phyloP scores from a whole-genome alignment of 1,140 invertebrate species.

The Papilio xuthus region DNA sequence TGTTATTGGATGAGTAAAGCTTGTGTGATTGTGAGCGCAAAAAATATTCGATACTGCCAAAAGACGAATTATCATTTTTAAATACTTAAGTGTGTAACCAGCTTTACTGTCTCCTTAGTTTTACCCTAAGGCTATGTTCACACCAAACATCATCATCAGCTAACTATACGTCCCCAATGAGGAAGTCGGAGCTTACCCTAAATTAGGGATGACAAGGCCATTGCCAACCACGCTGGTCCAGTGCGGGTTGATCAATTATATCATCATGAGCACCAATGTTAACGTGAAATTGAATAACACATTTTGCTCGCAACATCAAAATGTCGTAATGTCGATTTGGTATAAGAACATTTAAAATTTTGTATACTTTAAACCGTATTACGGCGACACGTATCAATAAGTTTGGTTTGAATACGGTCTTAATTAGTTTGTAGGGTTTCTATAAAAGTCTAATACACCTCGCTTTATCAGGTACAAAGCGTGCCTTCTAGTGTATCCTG shows the following conservation, averaged over 20 bases:
- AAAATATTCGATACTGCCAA: slow-evolving; percentile 77
- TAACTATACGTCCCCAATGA: too few relatives aligned
- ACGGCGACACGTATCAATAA: neutral
- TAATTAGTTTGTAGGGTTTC: slow-evolving; percentile 18
- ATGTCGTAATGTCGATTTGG: too few relatives aligned
- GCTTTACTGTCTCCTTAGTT: slow-evolving; percentile 59
- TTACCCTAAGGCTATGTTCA: slow-evolving; percentile 20
- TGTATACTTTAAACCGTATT: too few relatives aligned
- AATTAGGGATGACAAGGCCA: too few relatives aligned
- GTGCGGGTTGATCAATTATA: too few relatives aligned
- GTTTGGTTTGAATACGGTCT: neutral
- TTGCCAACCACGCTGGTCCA: too few relatives aligned
- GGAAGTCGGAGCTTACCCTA: too few relatives aligned
- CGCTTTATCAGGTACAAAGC: slow-evolving; percentile 69
- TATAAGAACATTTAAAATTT: too few relatives aligned
- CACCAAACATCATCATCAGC: neutral
- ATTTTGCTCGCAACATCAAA: too few relatives aligned
- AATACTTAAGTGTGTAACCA: slow-evolving; percentile 58
- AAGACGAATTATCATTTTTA: slow-evolving; percentile 58
- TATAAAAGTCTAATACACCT: slow-evolving; percentile 38
- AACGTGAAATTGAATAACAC: neutral
- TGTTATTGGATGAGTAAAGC: slow-evolving; percentile 48
- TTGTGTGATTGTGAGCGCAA: slow-evolving; percentile 76
- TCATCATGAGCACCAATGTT: neutral
- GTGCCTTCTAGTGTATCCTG: slow-evolving; percentile 67